Base-by-base conservation (phyloP, 2,888 invertebrate species). In the Diogma glabrata region DNA sequence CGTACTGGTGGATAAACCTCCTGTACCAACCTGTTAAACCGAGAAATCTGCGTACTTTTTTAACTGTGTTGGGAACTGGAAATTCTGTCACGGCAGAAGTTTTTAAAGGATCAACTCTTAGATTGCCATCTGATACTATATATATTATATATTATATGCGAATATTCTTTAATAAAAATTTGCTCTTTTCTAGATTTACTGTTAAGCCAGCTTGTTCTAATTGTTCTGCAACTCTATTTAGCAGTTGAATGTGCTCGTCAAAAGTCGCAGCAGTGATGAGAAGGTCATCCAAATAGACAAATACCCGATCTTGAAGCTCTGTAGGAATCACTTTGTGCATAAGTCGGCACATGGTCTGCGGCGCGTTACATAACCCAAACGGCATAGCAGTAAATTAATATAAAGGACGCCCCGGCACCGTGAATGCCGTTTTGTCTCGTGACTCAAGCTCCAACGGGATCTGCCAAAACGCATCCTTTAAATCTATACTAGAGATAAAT, bases 371-470 rank as follows among this genome's bases (percentile, higher is more conserved):
- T 33, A 33, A 33, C 33, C 33, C 33, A 33, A 33, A 33, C 33
- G 33, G 33, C 33, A 33, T 33, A 4, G 14, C 33, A 7, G 12
- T 4, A 33, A 33, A 33, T 14, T 33, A 14, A 14, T 33, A 33
- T 14, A 33, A 14, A 12, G 33, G 33, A 2, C 54, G 38, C 12
- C 56, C 57, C 2, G 55, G 63, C 3, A 63, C 60, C 0, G 60
- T 33, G 14, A 33, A 33, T 1, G 62, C 62, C 2, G 62, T 64
- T 6, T 51, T 53, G 7, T 58, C 57, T 20, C 48, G 28, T 2
- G 56, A 56, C 1, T 50, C 30, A 7, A 49, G 20, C 6, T 53
- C 53, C 28, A 63, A 14, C 9, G 55, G 54, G 9, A 51, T 46
- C 24, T 51, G 51, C 45, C 51, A 51, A 28, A 51, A 51, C 1